phyloP scores from a whole-genome alignment of 2,113 vertebrate genomes.

The Phyllostomus discolor region DNA sequence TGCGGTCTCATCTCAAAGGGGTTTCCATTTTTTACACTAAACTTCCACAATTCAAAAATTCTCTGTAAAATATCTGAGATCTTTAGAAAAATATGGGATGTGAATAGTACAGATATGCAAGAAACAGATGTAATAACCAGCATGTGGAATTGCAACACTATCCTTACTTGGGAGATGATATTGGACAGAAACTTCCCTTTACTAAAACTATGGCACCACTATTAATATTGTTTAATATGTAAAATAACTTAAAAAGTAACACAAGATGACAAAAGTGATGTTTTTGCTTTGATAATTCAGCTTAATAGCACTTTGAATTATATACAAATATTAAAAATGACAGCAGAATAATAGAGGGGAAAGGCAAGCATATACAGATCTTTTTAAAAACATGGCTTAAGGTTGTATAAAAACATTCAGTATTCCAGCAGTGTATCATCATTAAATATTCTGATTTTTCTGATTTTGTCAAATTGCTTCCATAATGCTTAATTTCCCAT shows the following conservation, averaged over 20 bases:
- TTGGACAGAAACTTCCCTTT: background rate
- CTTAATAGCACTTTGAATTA: slow-evolving; percentile 35
- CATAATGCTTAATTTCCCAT: slow-evolving; percentile 41
- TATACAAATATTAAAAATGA: slow-evolving; percentile 27
- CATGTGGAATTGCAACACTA: background rate
- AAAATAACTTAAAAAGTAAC: slow-evolving; percentile 11
- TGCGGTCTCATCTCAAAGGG: background rate
- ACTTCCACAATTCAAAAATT: background rate
- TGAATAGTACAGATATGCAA: background rate
- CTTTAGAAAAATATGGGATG: background rate
- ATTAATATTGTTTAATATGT: background rate
- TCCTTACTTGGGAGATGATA: background rate
- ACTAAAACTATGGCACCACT: background rate
- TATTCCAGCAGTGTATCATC: background rate
- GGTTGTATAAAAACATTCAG: background rate
- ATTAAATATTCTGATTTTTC: slow-evolving; percentile 5
- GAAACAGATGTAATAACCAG: background rate
- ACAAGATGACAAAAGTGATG: background rate
- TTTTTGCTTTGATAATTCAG: slow-evolving; percentile 31
- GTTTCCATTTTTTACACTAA: background rate
- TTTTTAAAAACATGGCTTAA: background rate
- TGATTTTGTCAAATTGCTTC: slow-evolving; percentile 34
- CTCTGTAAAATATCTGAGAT: background rate
- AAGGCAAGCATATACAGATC: background rate
- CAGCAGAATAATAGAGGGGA: slow-evolving; percentile 1